Evolutionary conservation across 2,888 invertebrate genomes (phyloP), one percentile per base, ranked within the genome.

Genomic region (Myathropa florea): DNA sequence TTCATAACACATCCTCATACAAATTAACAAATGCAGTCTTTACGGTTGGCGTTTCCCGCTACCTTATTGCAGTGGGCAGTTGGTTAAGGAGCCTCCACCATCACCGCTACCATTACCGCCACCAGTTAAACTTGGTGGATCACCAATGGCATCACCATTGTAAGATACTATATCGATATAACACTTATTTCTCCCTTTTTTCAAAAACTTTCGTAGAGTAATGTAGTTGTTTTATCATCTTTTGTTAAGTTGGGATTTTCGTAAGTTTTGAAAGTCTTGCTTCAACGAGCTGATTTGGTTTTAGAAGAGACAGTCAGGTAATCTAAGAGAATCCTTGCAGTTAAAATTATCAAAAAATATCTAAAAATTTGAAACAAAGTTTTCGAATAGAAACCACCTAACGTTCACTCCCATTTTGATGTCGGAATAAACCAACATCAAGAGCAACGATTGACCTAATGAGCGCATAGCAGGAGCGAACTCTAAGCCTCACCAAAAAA

Each of bases 41-140:
- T 97, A 97, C 95, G 97, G 97, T 96, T 97, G 97, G 97, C 97
- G 97, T 95, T 97, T 97, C 95, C 97, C 97, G 95, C 96, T 97
- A 96, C 97, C 97, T 95, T 97, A 97, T 97, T 97, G 97, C 96
- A 97, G 97, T 95, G 96, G 96, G 95, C 92, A 92, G 91, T 91
- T 93, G 90, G 92, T 93, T 90, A 95, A 95, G 95, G 95, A 95
- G 94, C 95, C 95, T 90, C 96, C 96, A 93, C 96, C 96, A 91
- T 96, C 95, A 93, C 96, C 95, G 93, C 94, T 96, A 94, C 96
- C 96, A 93, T 94, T 96, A 94, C 96, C 96, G 92, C 95, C 95
- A 92, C 96, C 96, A 91, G 95, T 96, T 93, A 96, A 96, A 94
- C 94, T 96, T 94, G 95, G 95, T 93, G 94, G 95, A 90, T 95